Evolutionary conservation across 2,888 invertebrate genomes (phyloP), one percentile per base, ranked within the genome.

Genomic region (Salpingus planirostris): DNA sequence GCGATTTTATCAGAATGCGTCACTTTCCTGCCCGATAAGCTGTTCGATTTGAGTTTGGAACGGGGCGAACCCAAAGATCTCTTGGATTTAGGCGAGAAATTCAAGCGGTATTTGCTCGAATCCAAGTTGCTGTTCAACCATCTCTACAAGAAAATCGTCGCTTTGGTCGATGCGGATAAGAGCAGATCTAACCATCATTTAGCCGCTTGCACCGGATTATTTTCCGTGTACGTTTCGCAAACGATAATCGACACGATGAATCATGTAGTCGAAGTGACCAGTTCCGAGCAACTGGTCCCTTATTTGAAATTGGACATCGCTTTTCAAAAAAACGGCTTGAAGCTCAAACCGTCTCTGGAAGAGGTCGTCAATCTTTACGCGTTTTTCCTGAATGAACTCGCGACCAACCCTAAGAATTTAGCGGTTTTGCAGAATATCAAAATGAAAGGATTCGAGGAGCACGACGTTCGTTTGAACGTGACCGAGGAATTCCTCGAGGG

Each of bases 171-270:
- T 26, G 33, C 38, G 13, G 50, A 53, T 29, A 44, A 38, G 8
- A 49, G 38, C 11, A 45, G 50, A 29, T 27, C 46, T 21, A 22
- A 10, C 21, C 21, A 28, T 15, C 23, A 26, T 8, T 26, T 52
- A 18, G 41, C 38, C 18, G 43, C 49, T 15, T 52, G 50, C 15
- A 60, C 60, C 13, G 66, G 64, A 13, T 55, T 77, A 1, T 66
- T 77, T 34, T 66, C 69, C 21, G 68, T 73, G 48, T 75, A 79
- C 59, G 71, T 86, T 45, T 74, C 78, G 46, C 73, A 76, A 47
- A 53, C 79, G 15, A 78, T 84, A 67, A 71, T 76, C 28, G 66
- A 71, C 30, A 81, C 83, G 4, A 74, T 85, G 25, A 66, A 75
- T 24, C 69, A 75, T 41, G 62, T 85, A 4, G 69, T 78, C 35